Base-by-base conservation (phyloP, 64 coral and sea anemone species). In the Platygyra sinensis region DNA sequence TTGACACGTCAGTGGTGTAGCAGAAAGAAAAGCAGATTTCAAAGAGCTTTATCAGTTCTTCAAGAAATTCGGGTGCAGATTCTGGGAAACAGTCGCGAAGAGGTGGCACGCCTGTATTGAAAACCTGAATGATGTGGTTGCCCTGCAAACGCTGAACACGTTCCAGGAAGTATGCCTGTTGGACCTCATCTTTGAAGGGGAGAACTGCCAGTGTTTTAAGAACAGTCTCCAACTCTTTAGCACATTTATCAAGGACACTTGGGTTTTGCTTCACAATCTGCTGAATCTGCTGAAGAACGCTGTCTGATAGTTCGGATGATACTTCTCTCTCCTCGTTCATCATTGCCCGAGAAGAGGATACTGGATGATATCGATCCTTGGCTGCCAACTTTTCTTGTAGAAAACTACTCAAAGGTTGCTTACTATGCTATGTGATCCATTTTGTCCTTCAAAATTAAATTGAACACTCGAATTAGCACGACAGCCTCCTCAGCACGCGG, bases 21-120 rank as follows among this genome's bases (percentile, higher is more conserved):
- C 80, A 83, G 20, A 24, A 83, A 46, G 59, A 64, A 16, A 46
- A 12, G 33, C 80, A 83, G 67, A 83, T 62, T 5, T 67, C 80
- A 46, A 83, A 38, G 65, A 83, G 18, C 29, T 83, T 64, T 0
- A n/a, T 83, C 7, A 83, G 31, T 65, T 65, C 59, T 13, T 62
- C 30, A 0, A 12, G 7, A 25, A 67, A 19, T 24, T 83, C 28
- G 4, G 25, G 4, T 10, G 80, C 67, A 83, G 59, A 12, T 67
- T 65, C 31, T 10, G 2, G 10, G 27, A 24, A 24, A 33, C 6
- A 83, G 0, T 24, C 46, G 12, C 22, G 31, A 31, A 33, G 13
- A 24, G 59, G 60, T 46, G 30, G 20, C 7, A 65, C 80, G 22
- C 28, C 80, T 22, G 67, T 33, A 0, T 67, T 83, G 22, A 83